Percentiles rank a stretch among this genome's conserved stretches.
These are phyloP conservation scores for Microchirus variegatus DNA, from an alignment of 2,797 vertebrate species.

Conservation along the genomic window DNA sequence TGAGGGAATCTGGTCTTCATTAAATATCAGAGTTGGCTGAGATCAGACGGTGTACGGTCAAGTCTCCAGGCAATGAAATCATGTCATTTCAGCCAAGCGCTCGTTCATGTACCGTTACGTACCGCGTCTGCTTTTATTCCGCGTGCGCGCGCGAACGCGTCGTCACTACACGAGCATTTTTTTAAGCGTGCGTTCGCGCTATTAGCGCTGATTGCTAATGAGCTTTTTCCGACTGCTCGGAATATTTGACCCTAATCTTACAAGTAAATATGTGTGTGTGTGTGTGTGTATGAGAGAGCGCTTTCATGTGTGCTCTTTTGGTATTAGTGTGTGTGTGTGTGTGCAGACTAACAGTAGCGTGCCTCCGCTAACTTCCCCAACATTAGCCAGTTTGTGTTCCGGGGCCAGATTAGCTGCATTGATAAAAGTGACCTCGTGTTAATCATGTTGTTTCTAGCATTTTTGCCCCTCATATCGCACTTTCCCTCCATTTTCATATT, in stretches of 20 bases:
- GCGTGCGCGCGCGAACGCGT: not conserved
- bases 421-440: conserved; percentile 64
- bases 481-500: conserved; percentile 45
- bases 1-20: too few species aligned
- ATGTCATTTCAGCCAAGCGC: not conserved
- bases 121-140: not conserved
- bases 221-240: conserved; percentile 29
- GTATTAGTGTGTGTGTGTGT: conserved; percentile 19
- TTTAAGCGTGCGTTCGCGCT: conserved; percentile 14
- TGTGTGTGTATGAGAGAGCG: conserved; percentile 16
- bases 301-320: conserved; percentile 14
- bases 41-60: too few species aligned
- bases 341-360: conserved; percentile 54
- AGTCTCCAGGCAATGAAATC: too few species aligned
- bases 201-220: conserved; percentile 66
- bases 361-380: conserved; percentile 36
- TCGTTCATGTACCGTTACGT: not conserved
- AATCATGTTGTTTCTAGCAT: conserved; percentile 65
- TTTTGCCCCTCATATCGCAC: conserved; percentile 47
- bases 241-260: conserved; percentile 40
- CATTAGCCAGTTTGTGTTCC: conserved; percentile 49
- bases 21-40: too few species aligned
- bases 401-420: conserved; percentile 53
- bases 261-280: conserved; percentile 26
- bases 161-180: conserved; percentile 1